Conservation (phyloP, 2,888 invertebrate species). For the Agrilus cyanescens region DNA sequence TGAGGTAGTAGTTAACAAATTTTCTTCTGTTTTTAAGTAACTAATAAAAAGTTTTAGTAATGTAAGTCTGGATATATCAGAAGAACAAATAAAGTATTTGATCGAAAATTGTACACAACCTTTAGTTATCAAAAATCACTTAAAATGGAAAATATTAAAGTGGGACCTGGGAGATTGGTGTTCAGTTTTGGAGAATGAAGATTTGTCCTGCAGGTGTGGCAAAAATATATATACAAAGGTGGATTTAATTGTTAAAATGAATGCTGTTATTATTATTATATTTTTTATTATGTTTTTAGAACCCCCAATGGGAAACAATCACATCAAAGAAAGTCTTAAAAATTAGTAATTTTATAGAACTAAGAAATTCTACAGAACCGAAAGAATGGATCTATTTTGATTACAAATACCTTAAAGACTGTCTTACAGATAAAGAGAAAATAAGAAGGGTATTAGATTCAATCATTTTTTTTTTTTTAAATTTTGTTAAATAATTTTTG, state of each 20-base stretch:
- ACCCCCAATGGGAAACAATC: constrained; percentile 71
- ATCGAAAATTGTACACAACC: constrained; percentile 31
- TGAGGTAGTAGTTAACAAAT: too few species aligned
- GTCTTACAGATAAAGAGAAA: constrained; percentile 47
- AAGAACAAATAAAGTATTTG: too few species aligned
- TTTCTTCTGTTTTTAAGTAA: too few species aligned
- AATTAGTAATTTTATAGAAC: constrained; percentile 23
- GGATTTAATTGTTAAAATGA: constrained; percentile 9
- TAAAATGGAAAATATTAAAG: constrained; percentile 46
- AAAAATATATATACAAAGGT: constrained; percentile 31
- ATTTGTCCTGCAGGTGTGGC: constrained; percentile 46
- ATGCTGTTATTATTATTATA: constrained; percentile 1
- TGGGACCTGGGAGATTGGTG: constrained; percentile 53
- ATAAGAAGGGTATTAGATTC: constrained; percentile 41
- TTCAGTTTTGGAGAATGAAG: constrained; percentile 41
- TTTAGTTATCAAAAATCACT: constrained; percentile 40
- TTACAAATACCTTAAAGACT: constrained; percentile 66
- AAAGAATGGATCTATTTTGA: constrained; percentile 71
- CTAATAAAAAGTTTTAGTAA: too few species aligned
- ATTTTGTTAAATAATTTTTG: constrained; percentile 28
- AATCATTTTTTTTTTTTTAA: constrained; percentile 9
- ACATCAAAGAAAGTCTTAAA: constrained; percentile 39
- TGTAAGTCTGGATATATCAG: too few species aligned
- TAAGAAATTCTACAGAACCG: constrained; percentile 18
- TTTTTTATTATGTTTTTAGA: constrained; percentile 27